phyloP scores from a whole-genome alignment of 64 coral and sea anemone species.

The Stichodactyla helianthus region DNA sequence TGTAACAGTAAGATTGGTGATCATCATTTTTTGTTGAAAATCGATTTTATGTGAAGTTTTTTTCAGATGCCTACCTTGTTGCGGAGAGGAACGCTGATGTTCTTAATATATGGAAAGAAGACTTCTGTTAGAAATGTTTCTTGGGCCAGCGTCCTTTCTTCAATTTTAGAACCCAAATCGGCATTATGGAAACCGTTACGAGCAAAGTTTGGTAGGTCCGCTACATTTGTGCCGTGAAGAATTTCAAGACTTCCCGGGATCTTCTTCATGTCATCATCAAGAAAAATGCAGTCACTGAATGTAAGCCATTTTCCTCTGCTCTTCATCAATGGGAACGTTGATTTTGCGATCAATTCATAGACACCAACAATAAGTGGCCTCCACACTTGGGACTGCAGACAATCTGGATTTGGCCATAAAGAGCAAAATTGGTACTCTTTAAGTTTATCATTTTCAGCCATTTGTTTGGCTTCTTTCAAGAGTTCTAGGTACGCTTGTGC shows the following conservation, averaged over 20 bases:
- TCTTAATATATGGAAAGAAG: slow-evolving; percentile 55
- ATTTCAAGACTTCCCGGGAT: slow-evolving; percentile 28
- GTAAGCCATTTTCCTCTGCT: slow-evolving; percentile 45
- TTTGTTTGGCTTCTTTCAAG: slow-evolving; percentile 44
- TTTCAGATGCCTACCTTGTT: neutral
- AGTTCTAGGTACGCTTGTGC: slow-evolving; percentile 61
- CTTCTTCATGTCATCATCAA: slow-evolving; percentile 34
- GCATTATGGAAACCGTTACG: neutral
- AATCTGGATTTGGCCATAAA: slow-evolving; percentile 60
- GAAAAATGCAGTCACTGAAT: slow-evolving; percentile 39
- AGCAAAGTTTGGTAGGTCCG: slow-evolving; percentile 42
- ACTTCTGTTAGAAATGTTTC: slow-evolving; percentile 59
- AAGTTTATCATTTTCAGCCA: slow-evolving; percentile 36
- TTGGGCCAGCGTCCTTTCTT: slow-evolving; percentile 61
- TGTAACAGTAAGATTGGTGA: no score
- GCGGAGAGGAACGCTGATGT: neutral
- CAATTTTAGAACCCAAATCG: neutral
- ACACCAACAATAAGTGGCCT: slow-evolving; percentile 48
- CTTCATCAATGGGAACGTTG: slow-evolving; percentile 29
- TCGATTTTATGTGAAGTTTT: no score
- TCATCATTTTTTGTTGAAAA: no score
- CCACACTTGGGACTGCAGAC: slow-evolving; percentile 45
- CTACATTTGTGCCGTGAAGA: neutral
- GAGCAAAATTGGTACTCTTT: slow-evolving; percentile 31
- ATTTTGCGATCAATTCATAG: slow-evolving; percentile 41